phyloP scores from a whole-genome alignment of 2,797 vertebrate genomes.

The Mycteria americana region DNA sequence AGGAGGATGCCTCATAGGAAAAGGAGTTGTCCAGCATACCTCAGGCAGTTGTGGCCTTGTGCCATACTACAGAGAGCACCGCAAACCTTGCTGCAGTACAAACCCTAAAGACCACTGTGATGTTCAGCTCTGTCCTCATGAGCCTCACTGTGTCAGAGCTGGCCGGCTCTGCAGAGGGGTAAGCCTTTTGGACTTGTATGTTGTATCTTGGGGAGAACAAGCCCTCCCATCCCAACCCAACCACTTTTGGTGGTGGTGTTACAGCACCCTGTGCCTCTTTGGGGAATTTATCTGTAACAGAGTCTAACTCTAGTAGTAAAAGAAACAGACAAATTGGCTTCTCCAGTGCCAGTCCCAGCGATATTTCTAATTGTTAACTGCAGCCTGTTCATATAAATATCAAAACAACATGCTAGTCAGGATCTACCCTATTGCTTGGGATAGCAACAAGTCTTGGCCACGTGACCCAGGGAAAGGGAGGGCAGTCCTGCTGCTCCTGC shows the following conservation, averaged over 20 bases:
- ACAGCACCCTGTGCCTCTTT: neutral
- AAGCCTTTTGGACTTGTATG: neutral
- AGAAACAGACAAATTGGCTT: neutral
- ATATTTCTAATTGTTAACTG: neutral
- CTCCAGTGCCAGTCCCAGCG: neutral
- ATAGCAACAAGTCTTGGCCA: neutral
- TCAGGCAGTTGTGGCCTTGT: neutral
- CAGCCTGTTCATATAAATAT: neutral
- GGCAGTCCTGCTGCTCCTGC: neutral
- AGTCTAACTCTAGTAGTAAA: neutral
- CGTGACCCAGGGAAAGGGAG: neutral
- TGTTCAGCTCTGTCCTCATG: neutral
- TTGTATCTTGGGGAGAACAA: neutral
- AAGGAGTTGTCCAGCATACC: neutral
- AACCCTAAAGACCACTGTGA: neutral
- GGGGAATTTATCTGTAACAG: neutral
- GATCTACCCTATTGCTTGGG: neutral
- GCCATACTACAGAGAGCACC: too few species aligned
- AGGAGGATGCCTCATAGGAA: neutral
- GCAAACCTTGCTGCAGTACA: neutral
- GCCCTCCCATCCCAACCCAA: neutral
- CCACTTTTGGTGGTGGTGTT: neutral
- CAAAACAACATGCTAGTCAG: neutral
- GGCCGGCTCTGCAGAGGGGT: neutral
- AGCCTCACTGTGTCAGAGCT: rapidly evolving